A percentile compares a stretch with the other conserved stretches of the same genome.
These are phyloP conservation scores for Tribolium castaneum DNA, from an alignment of 1,140 invertebrate species.

Conservation along the genomic window DNA sequence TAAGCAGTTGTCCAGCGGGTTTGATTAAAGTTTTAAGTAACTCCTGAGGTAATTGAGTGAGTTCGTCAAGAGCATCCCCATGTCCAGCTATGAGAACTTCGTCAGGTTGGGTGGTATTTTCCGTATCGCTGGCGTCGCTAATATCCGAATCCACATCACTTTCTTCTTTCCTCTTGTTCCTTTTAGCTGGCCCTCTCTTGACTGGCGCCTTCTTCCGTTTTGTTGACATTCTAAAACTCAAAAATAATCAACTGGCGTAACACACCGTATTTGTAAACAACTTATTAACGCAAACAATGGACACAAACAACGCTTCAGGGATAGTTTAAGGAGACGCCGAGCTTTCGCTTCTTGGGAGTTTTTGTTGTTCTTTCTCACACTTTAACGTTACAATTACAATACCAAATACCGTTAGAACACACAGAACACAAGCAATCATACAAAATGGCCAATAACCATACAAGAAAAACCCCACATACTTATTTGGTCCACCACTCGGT, in stretches of 20 bases:
- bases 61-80: conserved; percentile 65
- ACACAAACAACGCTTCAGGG: too few species aligned
- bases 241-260: neutral
- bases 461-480: neutral
- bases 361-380: neutral
- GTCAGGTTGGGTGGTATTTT: conserved; percentile 63
- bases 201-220: conserved; percentile 62
- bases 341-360: neutral
- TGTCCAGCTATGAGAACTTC: conserved; percentile 66
- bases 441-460: neutral
- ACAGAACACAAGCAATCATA: neutral
- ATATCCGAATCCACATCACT: conserved; percentile 68
- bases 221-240: conserved; percentile 46
- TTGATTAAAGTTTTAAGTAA: conserved; percentile 71
- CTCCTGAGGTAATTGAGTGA: conserved; percentile 69
- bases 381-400: neutral
- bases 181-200: conserved; percentile 60
- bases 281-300: too few species aligned
- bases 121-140: conserved; percentile 63
- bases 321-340: too few species aligned
- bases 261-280: too few species aligned
- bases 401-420: neutral
- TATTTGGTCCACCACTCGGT: neutral
- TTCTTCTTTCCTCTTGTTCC: conserved; percentile 66
- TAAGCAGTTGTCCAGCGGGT: conserved; percentile 69